phyloP scores from a whole-genome alignment of 2,113 vertebrate genomes.

The Sialia sialis region DNA sequence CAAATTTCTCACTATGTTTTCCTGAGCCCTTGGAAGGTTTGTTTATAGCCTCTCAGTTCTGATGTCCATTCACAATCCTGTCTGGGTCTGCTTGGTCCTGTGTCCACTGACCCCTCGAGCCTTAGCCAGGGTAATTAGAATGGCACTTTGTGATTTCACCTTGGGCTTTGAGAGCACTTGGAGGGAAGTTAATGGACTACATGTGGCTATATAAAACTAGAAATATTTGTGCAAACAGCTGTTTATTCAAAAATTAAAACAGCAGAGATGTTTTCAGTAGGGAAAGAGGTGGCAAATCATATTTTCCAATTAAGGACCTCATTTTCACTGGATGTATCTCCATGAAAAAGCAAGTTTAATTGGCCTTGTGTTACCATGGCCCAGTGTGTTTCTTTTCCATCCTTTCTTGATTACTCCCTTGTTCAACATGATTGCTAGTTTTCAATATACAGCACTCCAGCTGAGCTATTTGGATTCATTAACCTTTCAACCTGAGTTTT shows the following conservation, averaged over 20 bases:
- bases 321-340: neutral
- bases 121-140: neutral
- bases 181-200: neutral
- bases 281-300: neutral
- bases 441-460: neutral
- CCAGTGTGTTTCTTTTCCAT: neutral
- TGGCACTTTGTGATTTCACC: neutral
- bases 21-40: neutral
- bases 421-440: conserved; percentile 15
- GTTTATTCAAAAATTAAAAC: neutral
- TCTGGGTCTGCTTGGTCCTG: neutral
- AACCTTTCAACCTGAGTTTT: conserved; percentile 17
- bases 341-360: neutral
- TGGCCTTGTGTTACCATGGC: neutral
- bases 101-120: neutral
- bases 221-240: neutral
- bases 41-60: neutral
- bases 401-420: neutral
- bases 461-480: conserved; percentile 11
- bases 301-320: neutral
- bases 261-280: neutral
- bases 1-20: neutral
- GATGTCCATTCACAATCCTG: neutral
- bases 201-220: neutral
- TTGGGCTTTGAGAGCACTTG: neutral